phyloP scores from a whole-genome alignment of 37 sponge, comb jelly and placozoan genomes.

The Oopsacas minuta region DNA sequence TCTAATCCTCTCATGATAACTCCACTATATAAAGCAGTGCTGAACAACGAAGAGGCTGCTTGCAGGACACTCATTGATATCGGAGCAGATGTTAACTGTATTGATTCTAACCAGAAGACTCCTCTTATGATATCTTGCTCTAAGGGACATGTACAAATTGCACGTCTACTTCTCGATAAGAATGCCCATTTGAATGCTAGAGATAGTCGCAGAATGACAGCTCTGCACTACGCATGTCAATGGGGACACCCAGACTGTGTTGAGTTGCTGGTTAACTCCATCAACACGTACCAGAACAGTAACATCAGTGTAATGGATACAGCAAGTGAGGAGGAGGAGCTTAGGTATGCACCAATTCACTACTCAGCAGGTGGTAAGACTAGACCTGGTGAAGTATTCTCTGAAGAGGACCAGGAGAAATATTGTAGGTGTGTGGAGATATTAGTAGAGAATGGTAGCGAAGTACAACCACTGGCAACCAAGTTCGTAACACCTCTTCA shows the following conservation, averaged over 20 bases:
- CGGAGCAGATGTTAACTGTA: neutral
- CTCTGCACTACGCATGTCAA: neutral
- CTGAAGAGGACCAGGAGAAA: slow-evolving; percentile 15
- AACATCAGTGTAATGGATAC: neutral
- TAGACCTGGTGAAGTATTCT: neutral
- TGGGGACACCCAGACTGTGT: neutral
- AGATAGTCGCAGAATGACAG: neutral
- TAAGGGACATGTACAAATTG: neutral
- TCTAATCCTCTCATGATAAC: neutral
- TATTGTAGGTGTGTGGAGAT: neutral
- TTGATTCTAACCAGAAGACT: neutral
- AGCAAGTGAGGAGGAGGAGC: neutral
- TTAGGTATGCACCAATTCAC: neutral
- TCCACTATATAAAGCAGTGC: neutral
- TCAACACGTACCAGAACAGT: neutral
- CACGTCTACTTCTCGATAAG: neutral
- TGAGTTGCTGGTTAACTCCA: neutral
- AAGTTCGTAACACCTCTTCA: slow-evolving; percentile 5
- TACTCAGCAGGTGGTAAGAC: neutral
- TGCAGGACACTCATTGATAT: neutral
- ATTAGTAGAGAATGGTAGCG: neutral
- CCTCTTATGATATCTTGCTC: neutral
- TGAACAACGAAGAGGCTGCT: neutral
- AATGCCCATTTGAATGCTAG: neutral
- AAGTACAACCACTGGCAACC: neutral